A percentile compares a stretch with the other conserved stretches of the same genome.
These are phyloP conservation scores for Emys orbicularis DNA, from an alignment of 2,797 vertebrate genomes.

Conservation along the genomic window DNA sequence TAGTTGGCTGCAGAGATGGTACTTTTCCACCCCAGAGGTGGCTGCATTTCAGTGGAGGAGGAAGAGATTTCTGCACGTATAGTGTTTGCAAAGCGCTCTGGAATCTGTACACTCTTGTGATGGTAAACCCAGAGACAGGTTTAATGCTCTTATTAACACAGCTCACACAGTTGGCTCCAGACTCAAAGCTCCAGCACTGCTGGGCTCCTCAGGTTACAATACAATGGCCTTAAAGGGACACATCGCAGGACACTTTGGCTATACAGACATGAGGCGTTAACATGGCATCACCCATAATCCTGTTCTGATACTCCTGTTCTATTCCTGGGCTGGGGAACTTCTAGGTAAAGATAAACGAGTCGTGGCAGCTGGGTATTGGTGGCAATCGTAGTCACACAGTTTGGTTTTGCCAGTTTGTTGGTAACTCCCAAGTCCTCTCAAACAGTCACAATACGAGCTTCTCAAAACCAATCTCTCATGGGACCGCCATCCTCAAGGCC, in stretches of 20 bases:
- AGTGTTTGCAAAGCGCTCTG: fast-evolving
- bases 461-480: not conserved
- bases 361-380: not conserved
- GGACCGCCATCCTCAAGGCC: fast-evolving
- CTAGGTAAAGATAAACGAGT: not conserved
- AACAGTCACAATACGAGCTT: not conserved
- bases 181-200: fast-evolving
- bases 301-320: fast-evolving
- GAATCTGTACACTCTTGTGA: fast-evolving
- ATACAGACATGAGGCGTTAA: fast-evolving
- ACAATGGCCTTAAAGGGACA: fast-evolving
- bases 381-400: not conserved
- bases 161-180: fast-evolving
- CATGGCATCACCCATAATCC: not conserved
- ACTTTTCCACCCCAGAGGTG: fast-evolving
- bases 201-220: fast-evolving
- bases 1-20: fast-evolving
- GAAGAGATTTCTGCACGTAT: fast-evolving
- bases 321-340: not conserved
- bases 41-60: fast-evolving
- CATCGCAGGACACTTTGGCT: fast-evolving
- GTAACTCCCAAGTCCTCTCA: not conserved
- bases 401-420: not conserved
- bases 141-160: not conserved
- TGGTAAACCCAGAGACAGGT: fast-evolving